Evolutionary conservation across 2,797 vertebrate species (phyloP), one percentile per base, ranked within the genome.

Genomic region (Prionace glauca): DNA sequence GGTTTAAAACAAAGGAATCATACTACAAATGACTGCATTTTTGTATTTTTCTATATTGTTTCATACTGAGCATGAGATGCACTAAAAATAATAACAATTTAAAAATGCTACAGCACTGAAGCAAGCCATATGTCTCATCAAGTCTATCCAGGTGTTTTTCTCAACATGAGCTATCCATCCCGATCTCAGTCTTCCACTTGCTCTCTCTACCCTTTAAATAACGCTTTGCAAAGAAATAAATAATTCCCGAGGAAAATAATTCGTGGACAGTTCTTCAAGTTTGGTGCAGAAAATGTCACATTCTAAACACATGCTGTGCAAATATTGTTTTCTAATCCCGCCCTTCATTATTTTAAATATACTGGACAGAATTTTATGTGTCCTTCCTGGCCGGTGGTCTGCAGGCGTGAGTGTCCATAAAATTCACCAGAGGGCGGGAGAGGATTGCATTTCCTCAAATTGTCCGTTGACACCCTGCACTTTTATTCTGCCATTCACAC

Each of bases 101-200:
- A 22, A 67, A 69, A 41, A 41, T 69, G 3, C 65, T 36, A 92
- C n/a, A 56, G 62, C 62, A 41, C 62, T 41, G 62, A 92, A 14
- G 9, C 90, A 92, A 9, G 8, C 90, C 62, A 69, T 92, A 69
- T 92, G 62, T 32, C n/a, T n/a, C 9, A 11, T 69, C 65, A 67
- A 41, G 65, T 67, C 90, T 92, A n/a, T 92, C 90, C 90, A 92
- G n/a, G 90, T 92, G 90, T 92, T 67, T 41, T 36, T 36, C 90
- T 92, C 90, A 62, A 92, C 9, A 41, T 92, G 62, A 92, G n/a
- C 62, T n/a, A 67, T 92, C 90, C 4, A 69, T 18, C 29, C 18
- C 24, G 65, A 92, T 92, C 65, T 92, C 22, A 67, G 18, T 92
- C 65, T 36, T n/a, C 90, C 41, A n/a, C 0, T 69, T 69, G 62